Evolutionary conservation across 2,113 vertebrate species (phyloP).

Genomic region (Tympanuchus pallidicinctus): DNA sequence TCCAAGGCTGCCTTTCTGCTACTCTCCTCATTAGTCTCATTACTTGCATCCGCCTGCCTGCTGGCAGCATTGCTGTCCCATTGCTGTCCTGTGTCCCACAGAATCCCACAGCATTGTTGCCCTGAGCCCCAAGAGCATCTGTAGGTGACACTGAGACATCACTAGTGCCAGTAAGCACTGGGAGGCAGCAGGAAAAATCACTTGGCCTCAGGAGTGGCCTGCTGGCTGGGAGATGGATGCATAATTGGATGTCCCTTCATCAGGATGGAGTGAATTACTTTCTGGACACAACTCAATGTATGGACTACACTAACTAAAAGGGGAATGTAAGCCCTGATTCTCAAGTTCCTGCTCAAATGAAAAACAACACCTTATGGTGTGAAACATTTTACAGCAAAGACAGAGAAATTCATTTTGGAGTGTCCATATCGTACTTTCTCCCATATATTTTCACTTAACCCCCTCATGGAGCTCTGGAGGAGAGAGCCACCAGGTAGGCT

Average conservation of each 20-base stretch:
- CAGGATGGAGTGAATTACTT: not conserved
- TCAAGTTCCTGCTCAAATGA: not conserved
- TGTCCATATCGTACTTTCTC: rapidly evolving
- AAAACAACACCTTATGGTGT: not conserved
- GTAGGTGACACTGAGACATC: not conserved
- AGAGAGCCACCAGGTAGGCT: not conserved
- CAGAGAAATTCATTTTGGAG: not conserved
- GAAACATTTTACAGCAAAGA: not conserved
- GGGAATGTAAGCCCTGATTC: not conserved
- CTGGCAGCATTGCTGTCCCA: not conserved
- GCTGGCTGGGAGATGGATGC: not conserved
- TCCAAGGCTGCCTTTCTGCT: not conserved
- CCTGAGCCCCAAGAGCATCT: not conserved
- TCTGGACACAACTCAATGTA: not conserved
- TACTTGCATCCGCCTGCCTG: not conserved
- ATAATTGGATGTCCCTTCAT: not conserved
- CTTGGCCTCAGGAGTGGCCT: rapidly evolving
- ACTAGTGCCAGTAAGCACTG: not conserved
- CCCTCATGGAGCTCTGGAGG: not conserved
- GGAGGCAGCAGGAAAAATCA: not conserved
- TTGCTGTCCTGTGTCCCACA: not conserved
- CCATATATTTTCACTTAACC: not conserved
- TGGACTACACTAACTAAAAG: not conserved
- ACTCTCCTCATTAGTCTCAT: not conserved
- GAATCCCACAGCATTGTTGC: not conserved